Conservation (phyloP, 1,140 invertebrate genomes). For the Spodoptera frugiperda region DNA sequence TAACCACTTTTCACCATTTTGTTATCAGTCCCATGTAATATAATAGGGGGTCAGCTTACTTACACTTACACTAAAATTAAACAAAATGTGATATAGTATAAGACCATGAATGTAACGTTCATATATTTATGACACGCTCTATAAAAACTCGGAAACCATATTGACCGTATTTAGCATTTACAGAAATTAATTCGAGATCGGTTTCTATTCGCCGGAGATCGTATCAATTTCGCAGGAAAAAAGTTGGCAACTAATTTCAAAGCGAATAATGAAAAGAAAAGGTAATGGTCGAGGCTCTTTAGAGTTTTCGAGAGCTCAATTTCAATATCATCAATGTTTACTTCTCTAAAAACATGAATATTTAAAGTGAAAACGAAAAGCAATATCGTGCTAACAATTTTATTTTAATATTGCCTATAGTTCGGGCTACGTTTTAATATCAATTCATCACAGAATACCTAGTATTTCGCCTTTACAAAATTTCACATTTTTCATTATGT, state of each 20-base stretch:
- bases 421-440: not conserved
- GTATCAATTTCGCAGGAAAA: constrained; percentile 32
- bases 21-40: too few species aligned
- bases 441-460: not conserved
- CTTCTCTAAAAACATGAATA: constrained; percentile 42
- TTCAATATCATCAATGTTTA: constrained; percentile 34
- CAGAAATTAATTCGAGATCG: constrained; percentile 14
- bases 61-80: too few species aligned
- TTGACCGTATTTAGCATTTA: not conserved
- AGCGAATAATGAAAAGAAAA: constrained; percentile 33
- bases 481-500: not conserved
- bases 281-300: constrained; percentile 38
- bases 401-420: constrained; percentile 1
- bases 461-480: not conserved
- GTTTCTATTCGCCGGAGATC: constrained; percentile 34
- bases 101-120: too few species aligned
- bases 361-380: constrained; percentile 11
- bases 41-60: too few species aligned
- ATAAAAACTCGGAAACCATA: too few species aligned
- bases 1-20: too few species aligned
- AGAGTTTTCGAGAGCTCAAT: constrained; percentile 39
- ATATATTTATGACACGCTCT: too few species aligned
- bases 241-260: constrained; percentile 43
- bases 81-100: too few species aligned
- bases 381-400: constrained; percentile 13